Conservation (phyloP, 30 jellyfish, hydroid and myxozoan genomes). For the Sanderia malayensis region DNA sequence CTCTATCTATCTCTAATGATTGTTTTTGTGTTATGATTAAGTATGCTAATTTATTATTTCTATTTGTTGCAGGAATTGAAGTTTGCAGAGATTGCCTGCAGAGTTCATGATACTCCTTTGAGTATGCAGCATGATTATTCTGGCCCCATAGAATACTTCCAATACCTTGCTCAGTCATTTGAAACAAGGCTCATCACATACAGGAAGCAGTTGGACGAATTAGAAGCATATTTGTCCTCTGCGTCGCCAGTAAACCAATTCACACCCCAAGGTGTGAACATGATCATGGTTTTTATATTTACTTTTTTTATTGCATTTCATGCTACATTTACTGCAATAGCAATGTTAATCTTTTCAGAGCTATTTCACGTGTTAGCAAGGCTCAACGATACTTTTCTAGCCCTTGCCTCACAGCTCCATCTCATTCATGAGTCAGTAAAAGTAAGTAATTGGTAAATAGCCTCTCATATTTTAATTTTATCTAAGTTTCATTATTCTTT, state of each 20-base stretch:
- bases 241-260: slow-evolving; percentile 56
- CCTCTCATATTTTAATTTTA: no score
- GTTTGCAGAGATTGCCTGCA: slow-evolving; percentile 75
- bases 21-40: no score
- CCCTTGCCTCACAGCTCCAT: slow-evolving; percentile 81
- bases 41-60: no score
- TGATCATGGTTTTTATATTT: background rate
- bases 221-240: slow-evolving; percentile 65
- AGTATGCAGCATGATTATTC: slow-evolving; percentile 68
- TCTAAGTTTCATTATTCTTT: no score
- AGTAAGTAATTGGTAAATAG: slow-evolving; percentile 55
- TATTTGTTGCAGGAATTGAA: slow-evolving; percentile 60
- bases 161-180: slow-evolving; percentile 58
- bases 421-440: slow-evolving; percentile 68
- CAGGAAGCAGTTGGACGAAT: slow-evolving; percentile 81
- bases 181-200: slow-evolving; percentile 64
- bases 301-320: no score
- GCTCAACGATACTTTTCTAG: slow-evolving; percentile 77
- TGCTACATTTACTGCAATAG: no score
- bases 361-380: slow-evolving; percentile 51
- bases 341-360: no score
- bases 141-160: slow-evolving; percentile 80
- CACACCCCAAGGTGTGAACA: slow-evolving; percentile 75
- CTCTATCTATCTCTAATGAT: background rate
- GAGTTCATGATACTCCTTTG: slow-evolving; percentile 58